Evolutionary conservation across 2,888 invertebrate species (phyloP), one percentile per base, ranked within the genome.

Genomic region (Pollenia angustigena): DNA sequence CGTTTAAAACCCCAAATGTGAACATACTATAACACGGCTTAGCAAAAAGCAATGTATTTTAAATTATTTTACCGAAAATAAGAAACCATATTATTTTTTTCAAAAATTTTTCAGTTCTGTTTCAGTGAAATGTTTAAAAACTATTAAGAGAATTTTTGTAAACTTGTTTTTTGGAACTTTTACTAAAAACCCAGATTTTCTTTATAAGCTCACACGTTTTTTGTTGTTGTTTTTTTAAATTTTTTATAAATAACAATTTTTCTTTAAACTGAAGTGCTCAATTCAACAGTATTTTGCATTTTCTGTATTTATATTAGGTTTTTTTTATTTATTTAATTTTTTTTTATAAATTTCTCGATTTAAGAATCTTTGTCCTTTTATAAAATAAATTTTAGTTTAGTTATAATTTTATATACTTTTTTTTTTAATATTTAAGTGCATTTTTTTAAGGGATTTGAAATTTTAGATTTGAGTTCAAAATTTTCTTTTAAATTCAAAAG

Each of bases 241-340:
- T 68, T 80, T 75, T 40, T 74, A 54, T 85, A 52, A 85, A 42
- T 80, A 85, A 85, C 80, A 80, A 75, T 74, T 79, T 48, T 54
- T n/a, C 32, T 64, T 74, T 48, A 74, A 79, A 85, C 68, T 68
- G 79, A 80, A 79, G 84, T 85, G 84, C 84, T 80, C 60, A 74
- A 75, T 68, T 68, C 60, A 85, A 85, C 84, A 85, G 74, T 85
- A 74, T 69, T 74, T 80, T 85, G 80, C 79, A 79, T 72, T 72
- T 72, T 56, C 44, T 69, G 7, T 60, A 62, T 52, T 66, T 44
- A 0, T 46, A 42, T 42, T 50, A 18, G 11, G 2, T 56, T 74
- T 69, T 6, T 50, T 58, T 48, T 46, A 32, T 58, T 48, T 46
- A 32, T 52, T 69, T 40, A 54, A 40, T 58, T 75, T 44, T 56